phyloP scores from a whole-genome alignment of 92 coral and sea anemone species.

The Paragorgia papillata region DNA sequence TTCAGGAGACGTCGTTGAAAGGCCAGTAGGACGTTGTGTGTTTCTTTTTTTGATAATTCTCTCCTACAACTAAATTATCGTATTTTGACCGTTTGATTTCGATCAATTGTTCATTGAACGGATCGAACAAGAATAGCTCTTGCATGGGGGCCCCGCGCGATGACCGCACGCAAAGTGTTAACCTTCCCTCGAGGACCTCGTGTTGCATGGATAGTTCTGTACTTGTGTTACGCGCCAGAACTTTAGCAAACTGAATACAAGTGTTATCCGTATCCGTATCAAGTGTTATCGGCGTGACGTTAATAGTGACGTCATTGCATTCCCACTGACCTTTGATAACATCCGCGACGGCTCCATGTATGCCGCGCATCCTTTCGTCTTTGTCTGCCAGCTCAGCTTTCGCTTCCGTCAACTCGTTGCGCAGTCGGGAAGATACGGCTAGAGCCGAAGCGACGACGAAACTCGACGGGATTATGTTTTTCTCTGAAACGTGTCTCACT shows the following conservation, averaged over 20 bases:
- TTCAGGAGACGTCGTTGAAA: slow-evolving; percentile 22
- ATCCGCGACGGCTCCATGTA: slow-evolving; percentile 1
- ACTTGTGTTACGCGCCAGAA: slow-evolving; percentile 16
- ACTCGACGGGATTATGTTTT: slow-evolving; percentile 36
- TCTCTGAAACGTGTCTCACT: slow-evolving; percentile 19
- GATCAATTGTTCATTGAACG: slow-evolving; percentile 38
- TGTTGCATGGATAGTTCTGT: slow-evolving; percentile 11
- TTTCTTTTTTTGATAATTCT: slow-evolving; percentile 37
- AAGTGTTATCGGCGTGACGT: slow-evolving; percentile 37
- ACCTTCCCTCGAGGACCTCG: slow-evolving; percentile 30
- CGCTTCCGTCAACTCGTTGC: slow-evolving; percentile 37
- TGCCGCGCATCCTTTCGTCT: slow-evolving; percentile 6
- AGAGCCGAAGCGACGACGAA: slow-evolving; percentile 39
- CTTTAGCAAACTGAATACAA: slow-evolving; percentile 27
- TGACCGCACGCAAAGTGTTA: slow-evolving; percentile 37
- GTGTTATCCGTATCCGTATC: slow-evolving; percentile 14
- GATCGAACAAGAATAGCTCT: slow-evolving; percentile 41
- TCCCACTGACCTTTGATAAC: slow-evolving; percentile 38
- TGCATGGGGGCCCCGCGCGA: slow-evolving; percentile 12
- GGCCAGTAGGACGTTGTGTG: slow-evolving; percentile 52
- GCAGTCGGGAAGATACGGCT: slow-evolving; percentile 47
- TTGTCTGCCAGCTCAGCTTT: slow-evolving; percentile 16
- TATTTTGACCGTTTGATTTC: slow-evolving; percentile 37
- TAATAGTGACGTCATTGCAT: slow-evolving; percentile 21
- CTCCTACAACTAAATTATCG: slow-evolving; percentile 28